phyloP scores from a whole-genome alignment of 2,797 vertebrate species.

The Gorsachius magnificus region DNA sequence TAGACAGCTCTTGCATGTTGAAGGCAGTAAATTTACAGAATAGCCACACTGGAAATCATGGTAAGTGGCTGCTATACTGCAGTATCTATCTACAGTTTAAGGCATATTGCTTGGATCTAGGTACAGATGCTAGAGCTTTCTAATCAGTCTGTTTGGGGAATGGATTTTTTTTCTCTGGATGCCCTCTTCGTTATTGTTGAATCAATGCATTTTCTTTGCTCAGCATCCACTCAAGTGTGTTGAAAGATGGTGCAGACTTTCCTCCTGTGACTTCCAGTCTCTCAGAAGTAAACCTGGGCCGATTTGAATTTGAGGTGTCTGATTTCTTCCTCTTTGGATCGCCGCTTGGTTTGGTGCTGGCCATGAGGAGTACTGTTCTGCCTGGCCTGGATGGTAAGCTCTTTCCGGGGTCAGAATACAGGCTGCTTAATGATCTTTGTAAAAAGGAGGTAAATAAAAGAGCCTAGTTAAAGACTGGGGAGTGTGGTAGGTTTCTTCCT shows the following conservation, averaged over 20 bases:
- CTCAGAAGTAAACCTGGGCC: constrained; percentile 83
- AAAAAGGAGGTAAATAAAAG: background rate
- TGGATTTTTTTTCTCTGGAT: background rate
- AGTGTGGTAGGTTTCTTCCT: background rate
- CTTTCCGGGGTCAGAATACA: background rate
- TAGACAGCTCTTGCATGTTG: background rate
- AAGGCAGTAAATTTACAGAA: background rate
- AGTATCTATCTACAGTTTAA: background rate
- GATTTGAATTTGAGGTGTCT: constrained; percentile 94
- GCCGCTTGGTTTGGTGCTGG: constrained; percentile 93
- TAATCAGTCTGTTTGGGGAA: background rate
- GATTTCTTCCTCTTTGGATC: constrained; percentile 97
- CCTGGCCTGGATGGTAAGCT: constrained; percentile 88
- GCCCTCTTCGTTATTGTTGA: background rate
- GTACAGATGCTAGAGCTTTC: background rate
- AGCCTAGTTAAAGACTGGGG: background rate
- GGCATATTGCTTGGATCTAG: background rate
- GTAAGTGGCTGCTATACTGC: background rate
- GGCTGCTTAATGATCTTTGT: background rate
- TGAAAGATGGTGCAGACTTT: constrained; percentile 85
- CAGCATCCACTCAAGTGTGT: constrained; percentile 82
- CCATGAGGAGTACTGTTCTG: constrained; percentile 95
- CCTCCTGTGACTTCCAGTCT: constrained; percentile 76
- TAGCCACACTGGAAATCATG: background rate
- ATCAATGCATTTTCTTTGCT: background rate